Conservation (phyloP, 1,140 invertebrate species). For the Riptortus pedestris region DNA sequence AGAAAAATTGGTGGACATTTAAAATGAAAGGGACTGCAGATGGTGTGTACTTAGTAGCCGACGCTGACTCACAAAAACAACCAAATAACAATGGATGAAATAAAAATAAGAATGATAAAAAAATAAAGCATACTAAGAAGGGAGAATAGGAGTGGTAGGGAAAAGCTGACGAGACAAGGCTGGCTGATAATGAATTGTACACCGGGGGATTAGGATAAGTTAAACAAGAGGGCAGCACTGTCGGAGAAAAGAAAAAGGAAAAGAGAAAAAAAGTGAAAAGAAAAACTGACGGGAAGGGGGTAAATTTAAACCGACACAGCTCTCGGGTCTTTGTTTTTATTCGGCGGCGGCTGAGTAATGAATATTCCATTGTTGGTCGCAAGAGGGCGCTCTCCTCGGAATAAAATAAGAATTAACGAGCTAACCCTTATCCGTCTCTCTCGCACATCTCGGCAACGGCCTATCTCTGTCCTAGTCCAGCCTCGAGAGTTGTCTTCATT, state of each 20-base stretch:
- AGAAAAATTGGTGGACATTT: too few species aligned
- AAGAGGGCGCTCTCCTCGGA: background rate
- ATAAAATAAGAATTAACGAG: slow-evolving; percentile 4
- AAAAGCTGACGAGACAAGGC: background rate
- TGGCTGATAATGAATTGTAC: slow-evolving; percentile 4
- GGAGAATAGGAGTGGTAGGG: background rate
- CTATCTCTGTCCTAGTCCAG: too few species aligned
- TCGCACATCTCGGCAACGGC: too few species aligned
- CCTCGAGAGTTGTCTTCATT: background rate
- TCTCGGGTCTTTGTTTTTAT: background rate
- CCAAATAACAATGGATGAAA: too few species aligned
- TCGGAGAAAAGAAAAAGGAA: background rate
- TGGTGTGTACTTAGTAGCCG: too few species aligned
- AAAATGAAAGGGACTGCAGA: too few species aligned
- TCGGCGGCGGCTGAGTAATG: background rate
- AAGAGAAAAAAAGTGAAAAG: background rate
- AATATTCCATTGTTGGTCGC: background rate
- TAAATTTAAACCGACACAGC: slow-evolving; percentile 4
- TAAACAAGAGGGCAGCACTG: background rate
- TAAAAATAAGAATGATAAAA: background rate
- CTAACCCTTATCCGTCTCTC: background rate
- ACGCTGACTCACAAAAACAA: too few species aligned
- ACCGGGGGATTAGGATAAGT: slow-evolving; percentile 1
- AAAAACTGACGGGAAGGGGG: too few species aligned
- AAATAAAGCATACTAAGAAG: background rate